Percentiles rank a stretch among this genome's conserved stretches.
Evolutionary conservation across 2,797 vertebrate genomes (phyloP).

Genomic region (Cossypha caffra): DNA sequence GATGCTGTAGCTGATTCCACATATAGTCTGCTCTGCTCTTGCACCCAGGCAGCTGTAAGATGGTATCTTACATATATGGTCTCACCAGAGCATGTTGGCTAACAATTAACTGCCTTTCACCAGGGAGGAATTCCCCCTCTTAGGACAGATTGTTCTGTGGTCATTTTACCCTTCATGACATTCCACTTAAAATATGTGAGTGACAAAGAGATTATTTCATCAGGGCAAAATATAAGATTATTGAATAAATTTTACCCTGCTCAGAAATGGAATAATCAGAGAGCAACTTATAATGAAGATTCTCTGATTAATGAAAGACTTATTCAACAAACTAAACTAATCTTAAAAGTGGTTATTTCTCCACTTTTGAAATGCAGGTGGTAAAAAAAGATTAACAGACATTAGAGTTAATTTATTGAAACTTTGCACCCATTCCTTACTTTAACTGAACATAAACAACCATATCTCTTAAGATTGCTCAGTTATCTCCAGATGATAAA

Average conservation of each 20-base stretch:
- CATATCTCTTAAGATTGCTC: slow-evolving; percentile 31
- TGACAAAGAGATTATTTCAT: not conserved
- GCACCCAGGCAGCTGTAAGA: not conserved
- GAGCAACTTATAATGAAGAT: not conserved
- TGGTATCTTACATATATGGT: not conserved
- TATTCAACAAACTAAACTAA: not conserved
- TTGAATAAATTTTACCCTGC: not conserved
- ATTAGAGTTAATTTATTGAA: not conserved
- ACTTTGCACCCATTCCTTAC: not conserved
- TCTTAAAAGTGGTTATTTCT: not conserved
- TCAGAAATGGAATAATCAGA: not conserved
- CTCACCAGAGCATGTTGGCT: not conserved
- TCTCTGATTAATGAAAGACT: not conserved
- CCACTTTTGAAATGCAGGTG: not conserved
- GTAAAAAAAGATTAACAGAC: not conserved
- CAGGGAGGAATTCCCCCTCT: not conserved
- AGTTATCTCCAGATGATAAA: slow-evolving; percentile 32
- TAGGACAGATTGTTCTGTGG: not conserved
- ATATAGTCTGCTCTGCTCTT: not conserved
- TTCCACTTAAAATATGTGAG: not conserved
- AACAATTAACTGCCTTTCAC: not conserved
- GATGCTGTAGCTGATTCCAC: not conserved
- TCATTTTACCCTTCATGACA: not conserved
- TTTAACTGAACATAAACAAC: not conserved
- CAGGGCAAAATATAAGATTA: not conserved